Base-by-base conservation (phyloP, 2,113 vertebrate genomes). In the Nipponia nippon region DNA sequence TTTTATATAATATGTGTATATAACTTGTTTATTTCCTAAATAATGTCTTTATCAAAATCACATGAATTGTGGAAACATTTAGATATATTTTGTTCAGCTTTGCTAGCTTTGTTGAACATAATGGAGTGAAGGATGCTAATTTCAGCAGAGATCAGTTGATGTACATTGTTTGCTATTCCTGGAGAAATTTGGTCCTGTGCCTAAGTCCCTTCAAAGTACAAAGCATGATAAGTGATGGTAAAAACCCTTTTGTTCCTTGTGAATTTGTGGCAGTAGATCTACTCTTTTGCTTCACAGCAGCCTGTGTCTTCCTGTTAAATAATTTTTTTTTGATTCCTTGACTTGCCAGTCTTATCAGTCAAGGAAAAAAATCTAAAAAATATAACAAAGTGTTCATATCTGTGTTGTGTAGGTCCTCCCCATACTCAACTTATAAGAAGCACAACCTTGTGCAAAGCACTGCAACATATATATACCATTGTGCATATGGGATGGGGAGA, bases 61-160 rank as follows among this genome's bases (percentile, higher is more conserved):
- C 44, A 76, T 6, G 2, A 55, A 55, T 40, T 56, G 4, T 59
- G 53, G 62, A 82, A 69, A 40, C 11, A 19, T 87, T 80, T n/a
- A 69, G 46, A 30, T 76, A 18, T 18, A 14, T 52, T 76, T 75
- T 65, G 9, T 49, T 91, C 49, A 65, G 56, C 38, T 86, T 87
- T 80, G 20, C 6, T 76, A 52, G 72, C 11, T 91, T 90, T 95
- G 32, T 38, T 90, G 34, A 95, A 16, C 25, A 32, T 78, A 66
- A 78, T 50, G 72, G 50, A 12, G 32, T 84, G n/a, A 66, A 92
- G 72, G 38, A 82, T 89, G 65, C 9, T 95, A 94, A 94, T 96
- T 96, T 92, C 89, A 92, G 59, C 29, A 75, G 36, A 42, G 12
- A 91, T 91, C 69, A 89, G 72, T 69, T 96, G 95, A 91, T 82